Evolutionary conservation across 2,113 vertebrate genomes (phyloP).

Genomic region (Turdus rufiventris): DNA sequence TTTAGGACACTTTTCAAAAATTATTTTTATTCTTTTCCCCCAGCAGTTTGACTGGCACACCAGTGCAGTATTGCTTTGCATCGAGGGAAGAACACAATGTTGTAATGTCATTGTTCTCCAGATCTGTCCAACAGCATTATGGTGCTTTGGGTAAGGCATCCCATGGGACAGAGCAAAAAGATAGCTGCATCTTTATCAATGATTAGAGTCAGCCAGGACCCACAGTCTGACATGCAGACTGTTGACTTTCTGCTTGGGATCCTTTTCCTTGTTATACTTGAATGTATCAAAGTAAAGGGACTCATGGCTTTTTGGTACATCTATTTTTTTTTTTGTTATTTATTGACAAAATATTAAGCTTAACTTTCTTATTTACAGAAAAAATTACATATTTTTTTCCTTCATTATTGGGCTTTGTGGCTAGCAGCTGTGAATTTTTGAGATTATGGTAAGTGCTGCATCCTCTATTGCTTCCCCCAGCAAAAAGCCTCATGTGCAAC

Average conservation of each 20-base stretch:
- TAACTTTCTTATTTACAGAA: not conserved
- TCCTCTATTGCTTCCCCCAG: not conserved
- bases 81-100: not conserved
- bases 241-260: not conserved
- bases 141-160: not conserved
- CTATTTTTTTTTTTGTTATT: not conserved
- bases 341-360: not conserved
- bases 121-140: not conserved
- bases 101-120: not conserved
- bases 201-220: not conserved
- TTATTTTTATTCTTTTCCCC: accelerated
- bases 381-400: not conserved
- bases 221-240: not conserved
- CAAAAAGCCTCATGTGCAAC: not conserved
- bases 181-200: not conserved
- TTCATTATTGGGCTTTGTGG: not conserved
- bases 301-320: not conserved
- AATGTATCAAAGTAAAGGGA: not conserved
- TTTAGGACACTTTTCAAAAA: not conserved
- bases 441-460: not conserved
- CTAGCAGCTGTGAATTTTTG: not conserved
- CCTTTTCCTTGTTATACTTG: not conserved
- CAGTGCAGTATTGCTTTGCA: not conserved
- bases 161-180: not conserved
- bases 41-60: not conserved